A percentile compares a stretch with the other conserved stretches of the same genome.
Conservation (phyloP, 2,113 vertebrate species). For the Ceyx melanurus region DNA sequence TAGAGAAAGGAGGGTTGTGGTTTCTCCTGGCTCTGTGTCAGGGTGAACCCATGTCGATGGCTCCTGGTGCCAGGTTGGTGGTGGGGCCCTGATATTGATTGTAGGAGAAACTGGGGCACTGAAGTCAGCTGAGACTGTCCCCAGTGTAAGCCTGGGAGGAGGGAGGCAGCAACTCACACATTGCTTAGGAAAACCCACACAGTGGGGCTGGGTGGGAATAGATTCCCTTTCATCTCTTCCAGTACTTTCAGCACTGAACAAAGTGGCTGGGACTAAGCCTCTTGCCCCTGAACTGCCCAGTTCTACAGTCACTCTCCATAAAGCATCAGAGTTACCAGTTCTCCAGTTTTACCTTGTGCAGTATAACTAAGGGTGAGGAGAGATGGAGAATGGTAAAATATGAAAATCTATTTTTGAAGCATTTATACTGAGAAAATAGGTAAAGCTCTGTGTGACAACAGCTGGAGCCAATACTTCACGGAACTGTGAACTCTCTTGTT, state of each 20-base stretch:
- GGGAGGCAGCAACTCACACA: background rate
- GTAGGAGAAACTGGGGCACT: background rate
- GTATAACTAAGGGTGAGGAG: background rate
- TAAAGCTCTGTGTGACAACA: background rate
- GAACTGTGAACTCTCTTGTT: background rate
- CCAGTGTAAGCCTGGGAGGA: no score
- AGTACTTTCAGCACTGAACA: background rate
- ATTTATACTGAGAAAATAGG: background rate
- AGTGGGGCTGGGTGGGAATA: background rate
- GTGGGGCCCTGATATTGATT: rapidly evolving
- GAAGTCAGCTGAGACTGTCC: background rate
- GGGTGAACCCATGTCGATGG: background rate
- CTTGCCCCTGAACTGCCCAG: background rate
- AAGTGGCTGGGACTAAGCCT: rapidly evolving
- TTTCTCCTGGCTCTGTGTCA: background rate
- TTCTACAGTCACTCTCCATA: rapidly evolving
- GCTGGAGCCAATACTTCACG: background rate
- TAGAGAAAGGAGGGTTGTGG: background rate
- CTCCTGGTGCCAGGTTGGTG: background rate
- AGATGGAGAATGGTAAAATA: background rate
- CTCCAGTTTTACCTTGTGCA: background rate
- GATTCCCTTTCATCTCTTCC: background rate
- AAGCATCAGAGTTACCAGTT: background rate
- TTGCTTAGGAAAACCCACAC: background rate
- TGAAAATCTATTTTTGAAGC: background rate